Conservation (phyloP, 2,797 vertebrate genomes). For the Artibeus jamaicensis region DNA sequence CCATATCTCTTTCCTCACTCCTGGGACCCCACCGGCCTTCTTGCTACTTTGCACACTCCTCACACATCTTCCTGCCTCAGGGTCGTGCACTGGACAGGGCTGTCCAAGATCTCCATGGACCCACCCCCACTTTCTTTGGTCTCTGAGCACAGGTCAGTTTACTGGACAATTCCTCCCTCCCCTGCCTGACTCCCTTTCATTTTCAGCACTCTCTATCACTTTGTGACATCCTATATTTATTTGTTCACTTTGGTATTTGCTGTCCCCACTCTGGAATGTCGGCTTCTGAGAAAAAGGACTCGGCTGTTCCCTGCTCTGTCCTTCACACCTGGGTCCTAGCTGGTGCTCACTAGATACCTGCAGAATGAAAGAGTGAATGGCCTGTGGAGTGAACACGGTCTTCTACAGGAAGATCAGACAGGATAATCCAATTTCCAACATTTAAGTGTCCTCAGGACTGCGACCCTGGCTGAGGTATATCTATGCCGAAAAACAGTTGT, state of each 20-base stretch:
- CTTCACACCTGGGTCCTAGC: background rate
- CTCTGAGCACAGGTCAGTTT: background rate
- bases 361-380: background rate
- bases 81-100: background rate
- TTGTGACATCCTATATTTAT: background rate
- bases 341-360: background rate
- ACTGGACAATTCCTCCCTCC: background rate
- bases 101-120: accelerated
- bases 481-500: background rate
- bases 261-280: background rate
- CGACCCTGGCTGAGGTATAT: background rate
- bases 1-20: background rate
- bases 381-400: background rate
- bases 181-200: background rate
- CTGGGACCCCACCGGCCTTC: background rate
- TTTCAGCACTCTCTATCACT: background rate
- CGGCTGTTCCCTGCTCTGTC: background rate
- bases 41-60: background rate
- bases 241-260: background rate
- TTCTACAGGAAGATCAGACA: background rate
- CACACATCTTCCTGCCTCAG: background rate
- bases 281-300: background rate
- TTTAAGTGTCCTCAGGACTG: background rate
- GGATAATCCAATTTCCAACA: background rate
- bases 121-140: background rate